Percentiles rank a stretch among this genome's conserved stretches.
These are phyloP conservation scores for Potorous gilbertii DNA, from an alignment of 2,797 vertebrate genomes.

Conservation along the genomic window DNA sequence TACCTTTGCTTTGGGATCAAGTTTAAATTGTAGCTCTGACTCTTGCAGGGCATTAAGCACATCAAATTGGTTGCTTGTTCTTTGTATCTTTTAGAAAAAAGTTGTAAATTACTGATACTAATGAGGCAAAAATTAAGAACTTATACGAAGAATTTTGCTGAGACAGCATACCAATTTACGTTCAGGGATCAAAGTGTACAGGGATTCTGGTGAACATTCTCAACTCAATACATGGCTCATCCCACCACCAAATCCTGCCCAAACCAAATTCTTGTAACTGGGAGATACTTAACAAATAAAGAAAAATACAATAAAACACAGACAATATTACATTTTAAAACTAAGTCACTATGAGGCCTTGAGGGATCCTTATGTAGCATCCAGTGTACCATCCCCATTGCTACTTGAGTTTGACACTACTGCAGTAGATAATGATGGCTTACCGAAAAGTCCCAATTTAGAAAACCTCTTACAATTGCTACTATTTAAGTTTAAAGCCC, in stretches of 20 bases:
- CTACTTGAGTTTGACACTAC: neutral
- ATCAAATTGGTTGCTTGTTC: neutral
- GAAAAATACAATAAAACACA: neutral
- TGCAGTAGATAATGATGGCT: neutral
- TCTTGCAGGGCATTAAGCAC: neutral
- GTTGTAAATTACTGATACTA: neutral
- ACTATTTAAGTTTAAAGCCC: constrained; percentile 30
- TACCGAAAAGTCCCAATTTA: neutral
- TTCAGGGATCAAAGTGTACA: neutral
- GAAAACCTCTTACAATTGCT: neutral
- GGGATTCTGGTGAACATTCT: neutral
- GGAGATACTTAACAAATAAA: neutral
- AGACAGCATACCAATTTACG: neutral
- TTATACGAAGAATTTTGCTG: neutral
- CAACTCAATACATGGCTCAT: neutral
- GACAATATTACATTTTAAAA: neutral
- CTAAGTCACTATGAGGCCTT: neutral
- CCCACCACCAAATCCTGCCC: neutral
- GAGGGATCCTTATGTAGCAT: neutral
- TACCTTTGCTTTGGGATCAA: neutral
- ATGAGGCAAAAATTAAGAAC: neutral
- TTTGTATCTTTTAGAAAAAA: neutral
- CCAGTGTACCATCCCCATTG: neutral
- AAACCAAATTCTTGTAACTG: neutral
- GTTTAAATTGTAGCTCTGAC: neutral